Evolutionary conservation across 1,140 invertebrate genomes (phyloP).

Genomic region (Camponotus vicinus): DNA sequence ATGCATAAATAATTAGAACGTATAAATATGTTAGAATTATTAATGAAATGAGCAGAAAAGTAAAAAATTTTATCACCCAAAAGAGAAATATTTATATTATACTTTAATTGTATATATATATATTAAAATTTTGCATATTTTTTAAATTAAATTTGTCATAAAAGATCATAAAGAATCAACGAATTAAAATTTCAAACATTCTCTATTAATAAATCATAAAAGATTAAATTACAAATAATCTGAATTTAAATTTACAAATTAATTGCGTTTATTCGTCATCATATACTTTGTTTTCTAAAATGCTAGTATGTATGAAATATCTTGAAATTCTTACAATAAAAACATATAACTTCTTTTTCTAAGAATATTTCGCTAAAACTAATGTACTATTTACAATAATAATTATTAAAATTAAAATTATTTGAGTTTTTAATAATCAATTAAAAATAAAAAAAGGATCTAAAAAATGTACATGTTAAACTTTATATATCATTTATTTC

Average conservation of each 20-base stretch:
- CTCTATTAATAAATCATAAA: neutral
- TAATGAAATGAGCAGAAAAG: neutral
- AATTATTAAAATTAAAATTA: neutral
- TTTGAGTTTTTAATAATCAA: neutral
- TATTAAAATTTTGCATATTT: neutral
- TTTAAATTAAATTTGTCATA: neutral
- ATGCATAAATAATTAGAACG: neutral
- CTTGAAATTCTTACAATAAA: no score
- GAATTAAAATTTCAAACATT: neutral
- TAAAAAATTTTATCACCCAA: neutral
- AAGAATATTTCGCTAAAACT: neutral
- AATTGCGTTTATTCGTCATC: neutral
- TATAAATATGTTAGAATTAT: neutral
- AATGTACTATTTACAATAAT: neutral
- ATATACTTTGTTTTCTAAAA: slow-evolving; percentile 1
- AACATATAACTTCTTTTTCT: neutral
- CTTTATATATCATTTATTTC: neutral
- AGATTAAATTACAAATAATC: neutral
- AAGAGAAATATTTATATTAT: neutral
- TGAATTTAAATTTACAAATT: neutral
- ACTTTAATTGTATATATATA: no score
- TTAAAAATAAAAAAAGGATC: neutral
- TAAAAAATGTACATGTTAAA: neutral
- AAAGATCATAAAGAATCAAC: neutral
- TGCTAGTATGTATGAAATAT: neutral